These are phyloP conservation scores for Piaya cayana DNA, from an alignment of 2,113 vertebrate species.

Conservation along the genomic window DNA sequence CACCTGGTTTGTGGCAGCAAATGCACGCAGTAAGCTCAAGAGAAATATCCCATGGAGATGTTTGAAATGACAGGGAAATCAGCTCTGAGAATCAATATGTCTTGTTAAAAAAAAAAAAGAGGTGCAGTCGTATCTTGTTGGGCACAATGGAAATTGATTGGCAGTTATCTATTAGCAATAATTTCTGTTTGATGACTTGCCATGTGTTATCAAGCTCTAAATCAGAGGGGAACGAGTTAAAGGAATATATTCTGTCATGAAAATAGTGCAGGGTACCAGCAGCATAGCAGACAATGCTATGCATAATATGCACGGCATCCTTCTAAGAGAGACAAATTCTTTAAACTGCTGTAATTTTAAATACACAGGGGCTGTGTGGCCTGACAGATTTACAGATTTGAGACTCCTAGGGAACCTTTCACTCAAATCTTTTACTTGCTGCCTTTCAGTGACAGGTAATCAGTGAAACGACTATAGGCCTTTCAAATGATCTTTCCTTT, in stretches of 20 bases:
- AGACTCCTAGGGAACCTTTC: constrained; percentile 4
- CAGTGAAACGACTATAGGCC: constrained; percentile 6
- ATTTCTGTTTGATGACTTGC: constrained; percentile 68
- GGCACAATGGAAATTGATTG: constrained; percentile 65
- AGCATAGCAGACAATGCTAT: constrained; percentile 4
- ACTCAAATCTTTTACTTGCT: constrained; percentile 39
- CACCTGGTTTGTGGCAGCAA: constrained; percentile 36
- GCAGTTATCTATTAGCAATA: constrained; percentile 69
- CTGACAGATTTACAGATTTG: constrained; percentile 53
- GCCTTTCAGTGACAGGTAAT: constrained; percentile 55
- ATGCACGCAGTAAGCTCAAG: constrained; percentile 5
- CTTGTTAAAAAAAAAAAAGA: constrained; percentile 30
- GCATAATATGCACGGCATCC: not conserved
- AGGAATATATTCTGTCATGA: constrained; percentile 48
- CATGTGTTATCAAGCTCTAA: constrained; percentile 58
- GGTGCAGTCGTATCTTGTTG: constrained; percentile 56
- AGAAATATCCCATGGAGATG: constrained; percentile 45
- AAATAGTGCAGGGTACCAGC: constrained; percentile 11
- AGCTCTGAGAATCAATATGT: constrained; percentile 18
- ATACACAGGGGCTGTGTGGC: not conserved
- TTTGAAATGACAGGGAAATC: constrained; percentile 60
- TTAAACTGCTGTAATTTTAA: constrained; percentile 48
- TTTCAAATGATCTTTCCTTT: constrained; percentile 48
- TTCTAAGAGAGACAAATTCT: constrained; percentile 40
- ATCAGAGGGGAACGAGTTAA: constrained; percentile 33